Evolutionary conservation across 2,888 invertebrate species (phyloP), one percentile per base, ranked within the genome.

Genomic region (Leucoptera coffeella): DNA sequence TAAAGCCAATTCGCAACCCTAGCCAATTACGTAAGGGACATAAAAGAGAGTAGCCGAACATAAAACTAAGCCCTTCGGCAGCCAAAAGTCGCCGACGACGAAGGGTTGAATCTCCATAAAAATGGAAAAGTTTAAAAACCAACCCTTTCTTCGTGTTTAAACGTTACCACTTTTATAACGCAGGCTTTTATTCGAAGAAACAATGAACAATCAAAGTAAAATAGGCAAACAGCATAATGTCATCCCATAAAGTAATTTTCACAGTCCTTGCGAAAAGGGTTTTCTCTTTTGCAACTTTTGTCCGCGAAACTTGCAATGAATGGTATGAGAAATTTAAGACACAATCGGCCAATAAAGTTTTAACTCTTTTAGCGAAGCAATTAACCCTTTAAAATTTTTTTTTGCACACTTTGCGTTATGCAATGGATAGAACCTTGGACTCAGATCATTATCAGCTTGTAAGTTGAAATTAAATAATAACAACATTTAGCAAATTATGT

Each of bases 51-150:
- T 58, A 44, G 42, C 40, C 38, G 44, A 53, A 50, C 56, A 62
- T 64, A 67, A 67, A 65, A 58, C 46, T 64, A 62, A 67, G 60
- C 64, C 62, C 59, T 59, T 62, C 58, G 55, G 57, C 58, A 49
- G 57, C 56, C 50, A 56, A 51, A 3, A 23, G 45, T 48, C 44
- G 37, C 54, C 51, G 53, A 56, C 41, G 52, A 56, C 55, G 64
- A 64, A 62, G 67, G 67, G 67, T 65, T 64, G 54, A n/a, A 50
- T 53, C 50, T 58, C 54, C 57, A 45, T 59, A 58, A 62, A 54
- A 60, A 41, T 52, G 57, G 45, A 45, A 52, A 42, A 43, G 50
- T 54, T 52, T 58, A 58, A 60, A 58, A 45, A 44, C 39, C 36
- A 38, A 35, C 34, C 34, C n/a, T n/a, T n/a, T n/a, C n/a, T n/a